Evolutionary conservation across 2,797 vertebrate species (phyloP).

Genomic region (Karalla daura): DNA sequence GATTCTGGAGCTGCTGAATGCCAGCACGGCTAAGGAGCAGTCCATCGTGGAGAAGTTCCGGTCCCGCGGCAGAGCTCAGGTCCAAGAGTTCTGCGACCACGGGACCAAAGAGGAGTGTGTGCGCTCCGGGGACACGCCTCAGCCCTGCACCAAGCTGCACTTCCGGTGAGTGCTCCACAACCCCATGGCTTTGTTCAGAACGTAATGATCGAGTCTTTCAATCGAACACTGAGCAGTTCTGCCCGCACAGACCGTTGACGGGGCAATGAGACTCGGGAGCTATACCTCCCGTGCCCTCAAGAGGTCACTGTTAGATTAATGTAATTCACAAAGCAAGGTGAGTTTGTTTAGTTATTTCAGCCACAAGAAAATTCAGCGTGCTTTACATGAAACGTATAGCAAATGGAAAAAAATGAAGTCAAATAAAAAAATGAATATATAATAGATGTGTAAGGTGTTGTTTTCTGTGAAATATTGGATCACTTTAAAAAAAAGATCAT

Average conservation of each 20-base stretch:
- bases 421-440: no score
- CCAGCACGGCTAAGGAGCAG: slow-evolving; percentile 95
- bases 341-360: no score
- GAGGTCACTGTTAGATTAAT: slow-evolving; percentile 29
- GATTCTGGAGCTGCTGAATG: slow-evolving; percentile 93
- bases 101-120: slow-evolving; percentile 96
- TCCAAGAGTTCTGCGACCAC: slow-evolving; percentile 96
- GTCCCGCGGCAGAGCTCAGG: slow-evolving; percentile 92
- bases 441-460: no score
- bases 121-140: slow-evolving; percentile 87
- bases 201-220: background rate
- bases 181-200: background rate
- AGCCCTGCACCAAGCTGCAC: slow-evolving; percentile 92
- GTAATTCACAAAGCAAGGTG: no score
- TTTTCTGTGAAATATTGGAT: no score
- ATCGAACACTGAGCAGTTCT: background rate
- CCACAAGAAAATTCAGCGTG: no score
- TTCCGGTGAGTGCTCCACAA: slow-evolving; percentile 86
- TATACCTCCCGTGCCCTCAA: background rate
- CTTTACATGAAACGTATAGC: no score
- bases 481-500: no score
- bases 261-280: background rate
- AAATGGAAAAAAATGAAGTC: no score
- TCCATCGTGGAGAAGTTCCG: slow-evolving; percentile 96
- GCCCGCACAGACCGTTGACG: no score